These are phyloP conservation scores for Helleia helle DNA, from an alignment of 2,888 invertebrate genomes.

Conservation along the genomic window DNA sequence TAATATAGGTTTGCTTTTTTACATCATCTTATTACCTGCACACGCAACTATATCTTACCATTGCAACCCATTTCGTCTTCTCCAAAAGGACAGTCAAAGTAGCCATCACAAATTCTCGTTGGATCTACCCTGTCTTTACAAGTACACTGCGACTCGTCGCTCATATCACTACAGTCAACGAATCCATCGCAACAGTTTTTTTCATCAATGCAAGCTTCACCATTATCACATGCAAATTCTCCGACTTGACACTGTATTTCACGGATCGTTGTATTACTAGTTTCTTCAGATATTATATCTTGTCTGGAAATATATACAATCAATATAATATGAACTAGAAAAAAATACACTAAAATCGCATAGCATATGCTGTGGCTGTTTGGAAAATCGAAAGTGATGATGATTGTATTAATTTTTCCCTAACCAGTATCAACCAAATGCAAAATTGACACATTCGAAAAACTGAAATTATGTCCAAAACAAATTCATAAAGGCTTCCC, in stretches of 20 bases:
- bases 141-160: constrained; percentile 83
- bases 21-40: too few species aligned
- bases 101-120: constrained; percentile 84
- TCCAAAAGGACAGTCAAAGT: constrained; percentile 85
- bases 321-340: too few species aligned
- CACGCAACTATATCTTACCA: too few species aligned
- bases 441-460: too few species aligned
- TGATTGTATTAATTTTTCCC: too few species aligned
- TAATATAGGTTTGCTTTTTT: too few species aligned
- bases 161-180: constrained; percentile 83
- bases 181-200: constrained; percentile 80
- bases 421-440: too few species aligned
- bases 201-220: constrained; percentile 67
- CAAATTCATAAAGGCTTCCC: too few species aligned
- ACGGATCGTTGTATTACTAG: constrained; percentile 29
- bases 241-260: constrained; percentile 40
- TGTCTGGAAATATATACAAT: constrained; percentile 28
- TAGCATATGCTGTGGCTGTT: too few species aligned
- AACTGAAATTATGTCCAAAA: too few species aligned
- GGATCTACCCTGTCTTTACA: constrained; percentile 80
- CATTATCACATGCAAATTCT: constrained; percentile 37
- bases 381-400: too few species aligned
- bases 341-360: too few species aligned
- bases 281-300: constrained; percentile 20
- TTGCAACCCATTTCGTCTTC: constrained; percentile 88